These are phyloP conservation scores for Cheilosia variabilis DNA, from an alignment of 2,888 invertebrate genomes.

Conservation along the genomic window DNA sequence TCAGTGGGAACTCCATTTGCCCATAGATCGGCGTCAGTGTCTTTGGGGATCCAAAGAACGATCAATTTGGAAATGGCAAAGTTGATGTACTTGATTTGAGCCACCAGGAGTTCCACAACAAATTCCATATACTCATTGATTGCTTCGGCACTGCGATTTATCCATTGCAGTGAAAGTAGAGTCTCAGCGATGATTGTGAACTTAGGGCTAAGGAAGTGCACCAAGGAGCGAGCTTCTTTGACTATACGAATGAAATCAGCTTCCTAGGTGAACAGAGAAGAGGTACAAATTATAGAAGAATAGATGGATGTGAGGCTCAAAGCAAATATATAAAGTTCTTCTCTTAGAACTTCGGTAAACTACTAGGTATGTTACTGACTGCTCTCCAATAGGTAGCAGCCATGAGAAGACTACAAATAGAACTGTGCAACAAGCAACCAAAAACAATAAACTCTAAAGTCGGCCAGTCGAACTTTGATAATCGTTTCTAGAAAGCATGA, in stretches of 20 bases:
- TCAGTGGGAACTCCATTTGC: slow-evolving; percentile 86
- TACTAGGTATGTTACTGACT: too few species aligned
- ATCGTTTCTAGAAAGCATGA: too few species aligned
- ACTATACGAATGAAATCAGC: slow-evolving; percentile 85
- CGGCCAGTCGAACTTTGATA: too few species aligned
- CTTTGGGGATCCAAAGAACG: slow-evolving; percentile 85
- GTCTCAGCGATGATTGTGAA: slow-evolving; percentile 86
- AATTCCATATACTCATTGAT: slow-evolving; percentile 87
- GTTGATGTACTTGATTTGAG: slow-evolving; percentile 87
- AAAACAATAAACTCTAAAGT: too few species aligned
- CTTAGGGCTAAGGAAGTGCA: slow-evolving; percentile 85
- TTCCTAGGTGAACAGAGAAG: slow-evolving; percentile 83
- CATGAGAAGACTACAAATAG: too few species aligned
- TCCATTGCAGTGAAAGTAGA: slow-evolving; percentile 86
- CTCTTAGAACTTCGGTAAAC: too few species aligned
- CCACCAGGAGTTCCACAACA: slow-evolving; percentile 87
- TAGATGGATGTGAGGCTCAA: too few species aligned
- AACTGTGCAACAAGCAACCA: too few species aligned
- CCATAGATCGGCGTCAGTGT: slow-evolving; percentile 85
- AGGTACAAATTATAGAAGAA: too few species aligned
- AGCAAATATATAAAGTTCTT: too few species aligned
- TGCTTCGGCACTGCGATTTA: slow-evolving; percentile 82
- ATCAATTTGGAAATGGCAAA: slow-evolving; percentile 87
- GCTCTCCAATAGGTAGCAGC: too few species aligned
- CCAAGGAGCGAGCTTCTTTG: slow-evolving; percentile 85